Conservation (phyloP, 2,797 vertebrate genomes). For the Eleutherodactylus coqui region DNA sequence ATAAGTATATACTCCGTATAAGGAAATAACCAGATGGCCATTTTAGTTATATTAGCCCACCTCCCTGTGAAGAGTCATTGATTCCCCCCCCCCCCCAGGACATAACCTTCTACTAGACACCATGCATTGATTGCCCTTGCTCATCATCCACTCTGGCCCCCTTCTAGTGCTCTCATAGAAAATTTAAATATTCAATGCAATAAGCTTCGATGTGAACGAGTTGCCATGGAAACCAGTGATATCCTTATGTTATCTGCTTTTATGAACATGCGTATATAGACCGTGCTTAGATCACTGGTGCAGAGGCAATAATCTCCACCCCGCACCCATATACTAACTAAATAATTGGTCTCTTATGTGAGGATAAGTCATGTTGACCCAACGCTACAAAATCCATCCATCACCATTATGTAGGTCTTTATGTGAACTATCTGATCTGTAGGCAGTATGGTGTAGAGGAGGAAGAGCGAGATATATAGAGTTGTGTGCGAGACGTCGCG, state of each 20-base stretch:
- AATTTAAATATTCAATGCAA: slow-evolving; percentile 5
- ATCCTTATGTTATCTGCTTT: not conserved
- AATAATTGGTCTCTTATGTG: not conserved
- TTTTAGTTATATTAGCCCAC: not conserved
- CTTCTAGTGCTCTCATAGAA: not conserved
- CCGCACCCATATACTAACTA: not conserved
- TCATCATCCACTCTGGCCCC: not conserved
- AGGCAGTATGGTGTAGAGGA: too few relatives aligned
- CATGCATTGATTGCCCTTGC: not conserved
- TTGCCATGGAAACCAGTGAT: not conserved
- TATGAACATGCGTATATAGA: not conserved
- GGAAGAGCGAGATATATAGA: too few relatives aligned
- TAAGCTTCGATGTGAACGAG: not conserved
- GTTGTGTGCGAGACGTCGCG: too few relatives aligned
- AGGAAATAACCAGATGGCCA: not conserved
- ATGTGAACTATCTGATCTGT: not conserved
- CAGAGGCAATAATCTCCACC: not conserved
- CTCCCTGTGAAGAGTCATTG: not conserved
- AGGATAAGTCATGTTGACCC: not conserved
- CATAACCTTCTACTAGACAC: not conserved
- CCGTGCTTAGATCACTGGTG: not conserved
- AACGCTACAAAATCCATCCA: not conserved
- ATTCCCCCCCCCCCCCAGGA: not conserved
- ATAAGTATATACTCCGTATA: not conserved
- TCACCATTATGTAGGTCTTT: not conserved